Conservation (phyloP, 2,888 invertebrate species). For the Clusia tigrina region DNA sequence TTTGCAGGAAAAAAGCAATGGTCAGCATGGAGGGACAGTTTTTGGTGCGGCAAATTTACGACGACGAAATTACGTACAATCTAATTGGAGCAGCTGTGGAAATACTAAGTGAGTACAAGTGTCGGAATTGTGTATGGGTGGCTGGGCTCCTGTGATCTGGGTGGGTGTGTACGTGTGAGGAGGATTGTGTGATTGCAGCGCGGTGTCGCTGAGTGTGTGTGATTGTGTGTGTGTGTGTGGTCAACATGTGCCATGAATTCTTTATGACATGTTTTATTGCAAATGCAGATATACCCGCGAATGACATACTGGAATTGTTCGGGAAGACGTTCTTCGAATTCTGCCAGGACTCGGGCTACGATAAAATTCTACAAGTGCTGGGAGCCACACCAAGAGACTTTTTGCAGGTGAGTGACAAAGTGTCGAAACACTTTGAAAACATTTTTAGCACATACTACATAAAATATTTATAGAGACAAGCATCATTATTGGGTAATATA, state of each 20-base stretch:
- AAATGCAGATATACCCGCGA: conserved; percentile 83
- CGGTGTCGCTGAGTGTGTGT: too few species aligned
- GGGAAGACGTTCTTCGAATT: conserved; percentile 96
- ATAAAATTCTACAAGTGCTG: conserved; percentile 91
- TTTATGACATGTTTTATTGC: conserved; percentile 13
- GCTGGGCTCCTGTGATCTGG: not conserved
- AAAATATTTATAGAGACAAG: too few species aligned
- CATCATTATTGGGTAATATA: too few species aligned
- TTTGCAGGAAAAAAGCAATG: conserved; percentile 84
- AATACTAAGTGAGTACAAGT: conserved; percentile 82
- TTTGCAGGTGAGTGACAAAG: conserved; percentile 78
- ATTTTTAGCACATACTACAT: too few species aligned
- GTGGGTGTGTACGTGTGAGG: conserved; percentile 1
- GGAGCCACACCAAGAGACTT: conserved; percentile 96
- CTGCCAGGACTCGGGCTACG: conserved; percentile 96
- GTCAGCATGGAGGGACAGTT: conserved; percentile 96
- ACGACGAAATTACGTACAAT: conserved; percentile 94
- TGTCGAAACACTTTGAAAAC: too few species aligned
- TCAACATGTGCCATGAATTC: conserved; percentile 24
- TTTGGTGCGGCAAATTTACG: conserved; percentile 92
- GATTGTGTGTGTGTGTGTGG: too few species aligned
- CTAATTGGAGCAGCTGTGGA: conserved; percentile 91
- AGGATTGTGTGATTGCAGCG: too few species aligned
- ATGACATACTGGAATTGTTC: conserved; percentile 87
- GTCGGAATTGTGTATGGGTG: too few species aligned